Conservation (phyloP, 2,797 vertebrate genomes). For the Manis javanica region DNA sequence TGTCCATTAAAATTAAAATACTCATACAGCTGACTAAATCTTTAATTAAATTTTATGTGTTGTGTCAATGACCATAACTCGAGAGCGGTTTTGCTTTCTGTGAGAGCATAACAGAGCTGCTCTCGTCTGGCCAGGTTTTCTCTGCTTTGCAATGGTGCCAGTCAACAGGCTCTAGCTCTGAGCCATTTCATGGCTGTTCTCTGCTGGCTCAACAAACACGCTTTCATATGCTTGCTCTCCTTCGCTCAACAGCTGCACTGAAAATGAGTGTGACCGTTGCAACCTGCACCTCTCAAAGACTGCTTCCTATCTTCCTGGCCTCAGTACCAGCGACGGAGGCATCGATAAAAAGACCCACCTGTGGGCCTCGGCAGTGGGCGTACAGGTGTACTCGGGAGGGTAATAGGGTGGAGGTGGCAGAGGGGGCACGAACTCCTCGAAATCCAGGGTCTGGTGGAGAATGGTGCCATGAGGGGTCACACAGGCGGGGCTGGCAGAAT, state of each 20-base stretch:
- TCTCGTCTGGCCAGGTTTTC: neutral
- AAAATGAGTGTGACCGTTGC: rapidly evolving
- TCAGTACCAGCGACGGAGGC: neutral
- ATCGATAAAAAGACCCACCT: conserved; percentile 87
- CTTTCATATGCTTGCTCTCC: rapidly evolving
- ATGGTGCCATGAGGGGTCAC: conserved; percentile 95
- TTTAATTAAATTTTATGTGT: neutral
- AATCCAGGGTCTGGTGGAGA: conserved; percentile 96
- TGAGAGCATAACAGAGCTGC: neutral
- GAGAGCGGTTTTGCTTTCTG: neutral
- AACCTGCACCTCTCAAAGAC: rapidly evolving
- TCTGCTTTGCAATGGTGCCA: neutral
- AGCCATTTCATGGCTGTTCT: neutral
- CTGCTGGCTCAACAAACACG: rapidly evolving
- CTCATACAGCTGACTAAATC: neutral
- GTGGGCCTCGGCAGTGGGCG: conserved; percentile 93
- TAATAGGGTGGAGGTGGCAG: conserved; percentile 98
- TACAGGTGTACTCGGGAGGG: conserved; percentile 97
- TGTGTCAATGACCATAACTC: neutral
- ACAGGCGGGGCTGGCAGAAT: conserved; percentile 92
- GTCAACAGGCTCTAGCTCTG: neutral
- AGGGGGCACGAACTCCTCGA: conserved; percentile 97
- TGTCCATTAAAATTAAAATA: neutral
- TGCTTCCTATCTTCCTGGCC: neutral
- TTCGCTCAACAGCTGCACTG: neutral